Evolutionary conservation across 2,797 vertebrate genomes (phyloP).

Genomic region (Phrynocephalus guinanensis): DNA sequence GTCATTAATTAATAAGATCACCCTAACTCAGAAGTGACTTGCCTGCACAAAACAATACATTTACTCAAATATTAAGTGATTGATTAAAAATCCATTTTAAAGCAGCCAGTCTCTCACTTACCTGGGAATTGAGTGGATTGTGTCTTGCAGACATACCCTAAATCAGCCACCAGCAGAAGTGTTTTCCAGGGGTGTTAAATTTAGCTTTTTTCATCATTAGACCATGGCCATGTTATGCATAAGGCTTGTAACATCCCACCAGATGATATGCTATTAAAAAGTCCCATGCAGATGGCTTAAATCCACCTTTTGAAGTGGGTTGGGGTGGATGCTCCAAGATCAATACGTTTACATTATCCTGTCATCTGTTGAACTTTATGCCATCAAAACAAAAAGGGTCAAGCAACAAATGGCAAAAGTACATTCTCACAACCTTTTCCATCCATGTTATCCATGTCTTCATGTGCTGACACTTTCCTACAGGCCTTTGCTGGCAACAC

Average conservation of each 20-base stretch:
- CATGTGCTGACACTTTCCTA: background rate
- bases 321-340: background rate
- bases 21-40: too few species aligned
- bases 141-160: background rate
- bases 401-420: background rate
- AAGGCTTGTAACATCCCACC: background rate
- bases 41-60: too few species aligned
- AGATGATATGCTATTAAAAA: background rate
- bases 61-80: background rate
- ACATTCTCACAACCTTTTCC: background rate
- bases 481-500: background rate
- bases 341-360: background rate
- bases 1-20: too few species aligned
- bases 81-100: background rate
- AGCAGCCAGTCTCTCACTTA: background rate
- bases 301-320: background rate
- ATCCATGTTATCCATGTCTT: background rate
- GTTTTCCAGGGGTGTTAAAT: background rate
- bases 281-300: background rate
- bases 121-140: background rate
- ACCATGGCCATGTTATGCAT: background rate
- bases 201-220: background rate
- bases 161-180: background rate
- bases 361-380: background rate
- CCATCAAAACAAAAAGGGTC: background rate